phyloP scores from a whole-genome alignment of 1,140 invertebrate species.

The Metaphire vulgaris region DNA sequence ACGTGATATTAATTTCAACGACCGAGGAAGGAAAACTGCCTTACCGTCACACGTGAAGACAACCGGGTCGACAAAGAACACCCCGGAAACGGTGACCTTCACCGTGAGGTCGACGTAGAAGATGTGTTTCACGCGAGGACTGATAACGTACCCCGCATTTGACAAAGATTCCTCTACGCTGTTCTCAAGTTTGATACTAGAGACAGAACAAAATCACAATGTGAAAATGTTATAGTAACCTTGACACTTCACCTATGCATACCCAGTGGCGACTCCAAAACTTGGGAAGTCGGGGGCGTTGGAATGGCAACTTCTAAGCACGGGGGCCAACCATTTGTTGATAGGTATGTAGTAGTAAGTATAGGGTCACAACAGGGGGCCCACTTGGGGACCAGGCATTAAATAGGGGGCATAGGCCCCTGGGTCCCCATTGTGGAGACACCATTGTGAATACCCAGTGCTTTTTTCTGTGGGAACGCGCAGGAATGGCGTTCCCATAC shows the following conservation, averaged over 20 bases:
- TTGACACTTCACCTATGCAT: neutral
- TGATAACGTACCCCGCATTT: slow-evolving; percentile 62
- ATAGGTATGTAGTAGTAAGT: too few species aligned
- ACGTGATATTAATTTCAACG: too few species aligned
- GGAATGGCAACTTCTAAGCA: too few species aligned
- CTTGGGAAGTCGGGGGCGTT: too few species aligned
- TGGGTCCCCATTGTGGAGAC: too few species aligned
- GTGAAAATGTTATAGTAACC: neutral
- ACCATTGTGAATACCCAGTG: neutral
- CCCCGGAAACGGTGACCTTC: slow-evolving; percentile 72
- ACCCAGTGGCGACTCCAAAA: too few species aligned
- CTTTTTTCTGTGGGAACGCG: neutral
- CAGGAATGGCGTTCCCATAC: too few species aligned
- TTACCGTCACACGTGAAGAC: slow-evolving; percentile 80
- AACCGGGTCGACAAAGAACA: slow-evolving; percentile 61
- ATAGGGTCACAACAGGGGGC: neutral
- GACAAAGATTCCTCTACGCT: slow-evolving; percentile 19
- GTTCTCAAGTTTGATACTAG: slow-evolving; percentile 17
- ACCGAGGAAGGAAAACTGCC: slow-evolving; percentile 31
- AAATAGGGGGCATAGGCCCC: too few species aligned
- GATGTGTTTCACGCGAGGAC: slow-evolving; percentile 69
- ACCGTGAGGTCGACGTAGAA: slow-evolving; percentile 72
- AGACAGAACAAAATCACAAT: neutral
- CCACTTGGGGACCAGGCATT: neutral
- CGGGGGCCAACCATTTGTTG: too few species aligned